Evolutionary conservation across 2,888 invertebrate genomes (phyloP), one percentile per base, ranked within the genome.

Genomic region (Idaea straminata): DNA sequence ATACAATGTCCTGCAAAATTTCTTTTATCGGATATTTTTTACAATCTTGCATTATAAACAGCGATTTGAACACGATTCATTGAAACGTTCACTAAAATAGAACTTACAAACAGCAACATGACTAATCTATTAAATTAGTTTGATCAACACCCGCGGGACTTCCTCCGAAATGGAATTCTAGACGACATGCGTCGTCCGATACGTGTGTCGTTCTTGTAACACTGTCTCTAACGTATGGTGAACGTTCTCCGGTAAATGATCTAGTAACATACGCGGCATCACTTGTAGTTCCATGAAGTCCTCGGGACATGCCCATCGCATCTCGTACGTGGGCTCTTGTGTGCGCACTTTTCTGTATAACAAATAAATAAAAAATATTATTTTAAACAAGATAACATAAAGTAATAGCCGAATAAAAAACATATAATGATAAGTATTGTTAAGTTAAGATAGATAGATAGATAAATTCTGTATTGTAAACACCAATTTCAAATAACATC

Each of bases 161-260:
- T 67, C 57, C 62, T 67, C 63, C 59, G 35, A 61, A 57, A 59
- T 64, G 59, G 38, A 66, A 67, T 72, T 47, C 47, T 84, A 86
- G 15, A 87, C 83, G 66, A 85, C 82, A 57, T 92, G 92, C 16
- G 91, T 91, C 68, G 88, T 81, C 58, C 92, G 85, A 65, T 92
- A 93, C 35, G 89, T 83, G 69, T 91, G 90, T 47, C 87, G 78
- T 74, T 95, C 95, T 59, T 93, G 90, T 25, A 96, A 82, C 62
- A 96, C 92, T 0, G 94, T 95, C 63, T 95, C 93, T 63, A 98
- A 87, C 34, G 96, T 96, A 73, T 94, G 92, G 74, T 95, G 94
- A 16, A 97, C 95, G 81, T 95, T 96, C 81, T 97, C 96, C 0
- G 98, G 98, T 62, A 98, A 89, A 84, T 98, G 98, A 85, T 98